Conservation (phyloP, 2,113 vertebrate species). For the Leucosticte australis region DNA sequence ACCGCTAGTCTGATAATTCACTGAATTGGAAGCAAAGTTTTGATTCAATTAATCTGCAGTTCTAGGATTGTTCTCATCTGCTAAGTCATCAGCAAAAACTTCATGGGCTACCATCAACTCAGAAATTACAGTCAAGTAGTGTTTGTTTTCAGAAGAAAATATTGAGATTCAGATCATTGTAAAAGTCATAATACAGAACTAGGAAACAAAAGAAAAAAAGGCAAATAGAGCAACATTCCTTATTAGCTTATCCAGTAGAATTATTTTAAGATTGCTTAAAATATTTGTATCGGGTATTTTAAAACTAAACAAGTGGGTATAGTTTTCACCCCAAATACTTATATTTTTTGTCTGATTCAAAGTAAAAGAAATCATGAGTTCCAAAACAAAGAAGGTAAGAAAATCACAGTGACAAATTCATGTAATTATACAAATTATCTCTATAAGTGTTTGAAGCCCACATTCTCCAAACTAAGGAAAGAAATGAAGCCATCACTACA, state of each 20-base stretch:
- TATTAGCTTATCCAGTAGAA: background rate
- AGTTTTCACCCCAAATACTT: background rate
- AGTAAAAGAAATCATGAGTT: background rate
- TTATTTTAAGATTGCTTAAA: background rate
- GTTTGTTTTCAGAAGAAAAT: background rate
- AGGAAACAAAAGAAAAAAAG: background rate
- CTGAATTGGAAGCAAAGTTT: background rate
- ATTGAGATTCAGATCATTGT: background rate
- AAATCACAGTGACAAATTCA: background rate
- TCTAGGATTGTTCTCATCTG: background rate
- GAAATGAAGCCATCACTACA: background rate
- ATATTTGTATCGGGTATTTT: background rate
- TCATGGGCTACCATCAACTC: background rate
- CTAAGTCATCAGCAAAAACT: background rate
- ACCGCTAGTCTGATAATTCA: background rate
- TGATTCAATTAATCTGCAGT: background rate
- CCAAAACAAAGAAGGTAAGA: background rate
- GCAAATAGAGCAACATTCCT: background rate
- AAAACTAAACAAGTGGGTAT: background rate
- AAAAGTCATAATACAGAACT: background rate
- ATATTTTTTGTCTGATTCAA: background rate
- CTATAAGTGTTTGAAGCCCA: background rate
- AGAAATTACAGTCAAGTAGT: background rate
- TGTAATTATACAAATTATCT: background rate
- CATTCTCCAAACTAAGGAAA: background rate